These are phyloP conservation scores for Drosophila parabipectinata DNA, from an alignment of 1,140 invertebrate species.

Conservation along the genomic window DNA sequence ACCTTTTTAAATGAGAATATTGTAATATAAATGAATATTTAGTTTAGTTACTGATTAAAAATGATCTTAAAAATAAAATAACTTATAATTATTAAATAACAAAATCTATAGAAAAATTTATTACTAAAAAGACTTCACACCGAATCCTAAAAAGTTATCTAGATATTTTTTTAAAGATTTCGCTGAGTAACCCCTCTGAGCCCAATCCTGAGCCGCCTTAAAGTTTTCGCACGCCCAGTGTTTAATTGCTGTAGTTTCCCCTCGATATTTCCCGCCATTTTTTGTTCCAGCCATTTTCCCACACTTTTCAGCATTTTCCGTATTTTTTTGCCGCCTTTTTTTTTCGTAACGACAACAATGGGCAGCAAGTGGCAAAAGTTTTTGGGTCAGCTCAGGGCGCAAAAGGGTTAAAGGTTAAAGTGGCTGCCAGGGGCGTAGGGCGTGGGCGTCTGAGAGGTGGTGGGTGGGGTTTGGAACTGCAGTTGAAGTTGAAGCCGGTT, in stretches of 20 bases:
- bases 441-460: not conserved
- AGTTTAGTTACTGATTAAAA: too few relatives aligned
- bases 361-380: conserved; percentile 70
- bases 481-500: conserved; percentile 57
- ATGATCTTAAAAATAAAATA: too few relatives aligned
- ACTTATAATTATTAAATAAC: too few relatives aligned
- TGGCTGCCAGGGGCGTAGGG: not conserved
- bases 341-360: conserved; percentile 67
- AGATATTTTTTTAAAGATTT: too few relatives aligned
- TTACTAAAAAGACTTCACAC: too few relatives aligned
- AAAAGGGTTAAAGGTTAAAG: conserved; percentile 60
- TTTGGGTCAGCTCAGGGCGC: conserved; percentile 51
- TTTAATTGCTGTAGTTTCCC: conserved; percentile 69
- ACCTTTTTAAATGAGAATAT: too few relatives aligned
- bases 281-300: not conserved
- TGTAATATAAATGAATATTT: too few relatives aligned
- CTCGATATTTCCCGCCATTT: conserved; percentile 24
- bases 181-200: too few relatives aligned
- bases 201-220: conserved; percentile 25
- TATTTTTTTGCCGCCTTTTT: conserved; percentile 7
- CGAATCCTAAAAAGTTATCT: not conserved
- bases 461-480: conserved; percentile 4
- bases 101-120: too few relatives aligned
- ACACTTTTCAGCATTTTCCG: conserved; percentile 1
- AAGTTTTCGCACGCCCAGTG: conserved; percentile 66